Percentiles rank a stretch among this genome's conserved stretches.
These are phyloP conservation scores for Protosalanx chinensis DNA, from an alignment of 2,797 vertebrate species.

Conservation along the genomic window DNA sequence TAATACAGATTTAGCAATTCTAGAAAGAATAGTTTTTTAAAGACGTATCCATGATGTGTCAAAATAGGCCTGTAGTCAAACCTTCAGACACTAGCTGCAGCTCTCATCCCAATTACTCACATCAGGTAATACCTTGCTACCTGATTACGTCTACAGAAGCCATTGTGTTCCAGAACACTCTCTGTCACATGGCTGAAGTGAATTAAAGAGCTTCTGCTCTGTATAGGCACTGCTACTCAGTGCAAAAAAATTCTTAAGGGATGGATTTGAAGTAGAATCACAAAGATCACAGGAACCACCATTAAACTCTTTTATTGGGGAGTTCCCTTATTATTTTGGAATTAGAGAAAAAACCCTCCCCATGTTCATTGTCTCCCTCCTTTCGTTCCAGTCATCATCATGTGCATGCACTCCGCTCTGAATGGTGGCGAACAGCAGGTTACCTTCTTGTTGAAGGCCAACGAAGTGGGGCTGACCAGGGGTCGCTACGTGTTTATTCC, in stretches of 20 bases:
- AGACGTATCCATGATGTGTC: not conserved
- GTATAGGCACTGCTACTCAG: not conserved
- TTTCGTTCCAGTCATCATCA: conserved; percentile 81
- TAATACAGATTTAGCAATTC: no score
- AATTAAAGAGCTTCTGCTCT: not conserved
- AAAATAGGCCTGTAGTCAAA: not conserved
- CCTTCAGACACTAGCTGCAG: not conserved
- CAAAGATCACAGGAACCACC: no score
- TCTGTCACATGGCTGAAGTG: not conserved
- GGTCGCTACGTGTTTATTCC: conserved; percentile 88
- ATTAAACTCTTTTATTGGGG: no score
- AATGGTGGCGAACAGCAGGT: conserved; percentile 83
- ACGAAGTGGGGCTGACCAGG: conserved; percentile 83
- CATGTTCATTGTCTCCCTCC: not conserved
- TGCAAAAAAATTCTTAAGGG: no score
- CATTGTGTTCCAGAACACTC: conserved; percentile 20
- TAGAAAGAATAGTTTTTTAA: not conserved
- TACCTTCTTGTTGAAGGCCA: conserved; percentile 80
- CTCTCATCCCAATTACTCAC: not conserved
- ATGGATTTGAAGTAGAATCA: no score
- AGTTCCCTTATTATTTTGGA: no score
- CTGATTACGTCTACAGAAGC: conserved; percentile 13
- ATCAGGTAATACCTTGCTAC: not conserved
- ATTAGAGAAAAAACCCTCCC: no score
- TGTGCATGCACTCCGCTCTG: conserved; percentile 92